These are phyloP conservation scores for Lordiphosa stackelbergi DNA, from an alignment of 1,140 invertebrate species.

Conservation along the genomic window DNA sequence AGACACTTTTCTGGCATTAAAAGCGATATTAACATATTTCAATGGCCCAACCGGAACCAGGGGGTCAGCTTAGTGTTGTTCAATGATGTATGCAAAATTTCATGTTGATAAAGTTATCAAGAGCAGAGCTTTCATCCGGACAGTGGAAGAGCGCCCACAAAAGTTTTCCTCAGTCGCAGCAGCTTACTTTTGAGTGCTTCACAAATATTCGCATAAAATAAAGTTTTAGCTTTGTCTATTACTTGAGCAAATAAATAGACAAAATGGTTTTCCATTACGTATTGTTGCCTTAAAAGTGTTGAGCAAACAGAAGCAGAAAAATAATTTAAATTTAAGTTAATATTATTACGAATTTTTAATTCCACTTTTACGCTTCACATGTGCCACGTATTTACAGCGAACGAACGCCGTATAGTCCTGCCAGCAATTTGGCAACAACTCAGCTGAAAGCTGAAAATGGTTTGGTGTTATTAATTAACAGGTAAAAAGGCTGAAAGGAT, in stretches of 20 bases:
- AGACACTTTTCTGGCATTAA: neutral
- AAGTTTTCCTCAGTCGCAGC: conserved; percentile 14
- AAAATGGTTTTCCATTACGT: conserved; percentile 32
- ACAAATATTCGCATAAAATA: conserved; percentile 45
- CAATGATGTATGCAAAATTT: conserved; percentile 64
- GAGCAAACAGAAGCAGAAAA: conserved; percentile 1
- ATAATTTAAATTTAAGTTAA: neutral
- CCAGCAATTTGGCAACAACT: neutral
- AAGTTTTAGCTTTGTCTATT: conserved; percentile 15
- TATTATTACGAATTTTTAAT: no score
- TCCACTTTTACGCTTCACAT: neutral
- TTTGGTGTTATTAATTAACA: conserved; percentile 43
- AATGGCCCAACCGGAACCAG: neutral
- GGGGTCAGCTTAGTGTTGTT: conserved; percentile 17
- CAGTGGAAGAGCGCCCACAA: no score
- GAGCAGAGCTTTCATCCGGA: conserved; percentile 5
- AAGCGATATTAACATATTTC: conserved; percentile 42
- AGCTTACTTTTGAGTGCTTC: conserved; percentile 40
- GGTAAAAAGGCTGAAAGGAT: conserved; percentile 15
- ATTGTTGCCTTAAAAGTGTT: neutral
- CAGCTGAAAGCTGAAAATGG: conserved; percentile 25
- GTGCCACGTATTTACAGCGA: conserved; percentile 20
- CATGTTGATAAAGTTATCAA: conserved; percentile 64
- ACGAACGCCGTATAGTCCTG: conserved; percentile 5
- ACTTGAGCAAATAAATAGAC: conserved; percentile 42